These are phyloP conservation scores for Taenaris catops DNA, from an alignment of 2,888 invertebrate genomes.

Conservation along the genomic window DNA sequence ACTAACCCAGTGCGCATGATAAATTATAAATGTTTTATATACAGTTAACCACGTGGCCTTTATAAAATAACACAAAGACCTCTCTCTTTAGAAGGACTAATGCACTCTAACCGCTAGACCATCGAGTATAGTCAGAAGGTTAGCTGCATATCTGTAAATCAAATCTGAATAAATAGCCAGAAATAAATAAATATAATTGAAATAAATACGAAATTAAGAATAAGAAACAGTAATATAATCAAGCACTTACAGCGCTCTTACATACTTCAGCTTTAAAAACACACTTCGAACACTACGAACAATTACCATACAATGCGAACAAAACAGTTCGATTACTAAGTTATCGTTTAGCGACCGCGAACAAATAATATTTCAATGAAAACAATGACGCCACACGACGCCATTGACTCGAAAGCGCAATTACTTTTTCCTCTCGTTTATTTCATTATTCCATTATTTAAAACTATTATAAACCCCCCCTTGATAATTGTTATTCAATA, in stretches of 20 bases:
- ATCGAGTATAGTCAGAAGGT: too few relatives aligned
- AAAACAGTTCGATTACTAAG: slow-evolving; percentile 16
- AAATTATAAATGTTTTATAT: too few relatives aligned
- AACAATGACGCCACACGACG: slow-evolving; percentile 32
- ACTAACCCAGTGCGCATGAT: too few relatives aligned
- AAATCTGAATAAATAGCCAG: too few relatives aligned
- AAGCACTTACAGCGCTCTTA: background rate
- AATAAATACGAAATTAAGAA: too few relatives aligned
- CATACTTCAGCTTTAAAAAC: background rate
- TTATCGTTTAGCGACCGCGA: slow-evolving; percentile 18
- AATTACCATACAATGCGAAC: slow-evolving; percentile 11
- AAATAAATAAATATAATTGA: too few relatives aligned
- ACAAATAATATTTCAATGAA: slow-evolving; percentile 15
- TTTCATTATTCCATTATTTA: slow-evolving; percentile 34
- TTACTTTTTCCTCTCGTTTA: slow-evolving; percentile 25
- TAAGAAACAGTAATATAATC: too few relatives aligned
- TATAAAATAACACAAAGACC: too few relatives aligned
- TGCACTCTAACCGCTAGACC: too few relatives aligned
- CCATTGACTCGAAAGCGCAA: slow-evolving; percentile 31
- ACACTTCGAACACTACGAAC: slow-evolving; percentile 13
- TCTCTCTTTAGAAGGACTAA: too few relatives aligned
- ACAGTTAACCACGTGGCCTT: too few relatives aligned
- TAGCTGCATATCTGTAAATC: too few relatives aligned
- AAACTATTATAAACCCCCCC: slow-evolving; percentile 29
- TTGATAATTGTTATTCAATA: slow-evolving; percentile 32